A percentile compares a stretch with the other conserved stretches of the same genome.
Conservation (phyloP, 2,888 invertebrate genomes). For the Tethea ocularis region DNA sequence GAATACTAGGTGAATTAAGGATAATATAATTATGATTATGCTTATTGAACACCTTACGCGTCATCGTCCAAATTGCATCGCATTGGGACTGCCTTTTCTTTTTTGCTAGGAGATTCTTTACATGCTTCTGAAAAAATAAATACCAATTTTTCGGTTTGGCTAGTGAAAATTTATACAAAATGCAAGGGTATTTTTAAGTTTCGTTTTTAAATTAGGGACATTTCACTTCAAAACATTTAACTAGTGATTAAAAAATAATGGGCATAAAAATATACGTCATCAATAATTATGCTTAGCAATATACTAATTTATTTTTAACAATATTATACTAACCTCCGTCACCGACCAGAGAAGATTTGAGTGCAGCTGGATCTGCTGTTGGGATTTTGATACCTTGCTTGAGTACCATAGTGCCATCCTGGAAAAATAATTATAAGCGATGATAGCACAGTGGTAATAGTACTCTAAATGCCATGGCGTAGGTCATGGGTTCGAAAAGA, state of each 20-base stretch:
- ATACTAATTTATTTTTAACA: neutral
- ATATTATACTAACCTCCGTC: slow-evolving; percentile 45
- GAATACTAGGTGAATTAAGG: neutral
- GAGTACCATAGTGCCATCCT: slow-evolving; percentile 80
- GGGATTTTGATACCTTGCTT: slow-evolving; percentile 77
- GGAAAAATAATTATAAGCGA: slow-evolving; percentile 25
- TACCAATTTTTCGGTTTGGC: too few species aligned
- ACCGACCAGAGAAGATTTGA: slow-evolving; percentile 55
- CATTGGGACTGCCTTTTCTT: slow-evolving; percentile 48
- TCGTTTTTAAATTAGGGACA: too few species aligned
- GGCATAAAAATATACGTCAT: too few species aligned
- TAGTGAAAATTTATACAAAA: too few species aligned
- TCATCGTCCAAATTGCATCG: slow-evolving; percentile 60
- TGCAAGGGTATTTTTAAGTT: too few species aligned
- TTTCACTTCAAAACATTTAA: too few species aligned
- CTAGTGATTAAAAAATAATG: too few species aligned
- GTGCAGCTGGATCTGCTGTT: slow-evolving; percentile 43
- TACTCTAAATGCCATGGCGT: too few species aligned
- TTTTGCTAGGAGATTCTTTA: slow-evolving; percentile 57
- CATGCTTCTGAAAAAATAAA: slow-evolving; percentile 40
- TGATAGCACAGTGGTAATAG: too few species aligned
- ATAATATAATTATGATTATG: neutral
- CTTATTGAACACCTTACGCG: slow-evolving; percentile 13
- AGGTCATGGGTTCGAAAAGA: too few species aligned
- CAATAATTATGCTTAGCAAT: too few species aligned